Conservation (phyloP, 2,888 invertebrate genomes). For the Leptogaster cylindrica region DNA sequence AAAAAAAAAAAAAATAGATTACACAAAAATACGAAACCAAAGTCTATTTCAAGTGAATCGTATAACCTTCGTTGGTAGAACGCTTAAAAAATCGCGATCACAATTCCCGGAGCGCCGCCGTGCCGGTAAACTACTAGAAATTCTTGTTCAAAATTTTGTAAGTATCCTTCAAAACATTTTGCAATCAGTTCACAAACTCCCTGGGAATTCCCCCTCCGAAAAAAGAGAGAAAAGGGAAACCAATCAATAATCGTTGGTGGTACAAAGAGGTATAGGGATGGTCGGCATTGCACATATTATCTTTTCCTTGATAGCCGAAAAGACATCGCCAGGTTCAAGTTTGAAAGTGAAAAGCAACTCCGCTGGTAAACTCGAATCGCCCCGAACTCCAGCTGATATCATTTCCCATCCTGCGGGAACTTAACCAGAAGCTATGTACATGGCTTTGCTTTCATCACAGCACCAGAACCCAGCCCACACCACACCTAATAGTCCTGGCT, state of each 20-base stretch:
- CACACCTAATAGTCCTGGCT: constrained; percentile 25
- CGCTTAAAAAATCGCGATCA: constrained; percentile 23
- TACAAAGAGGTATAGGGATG: not conserved
- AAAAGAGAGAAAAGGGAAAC: too few relatives aligned
- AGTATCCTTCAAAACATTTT: constrained; percentile 11
- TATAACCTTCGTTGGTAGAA: too few relatives aligned
- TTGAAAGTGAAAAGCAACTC: constrained; percentile 35
- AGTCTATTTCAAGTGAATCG: too few relatives aligned
- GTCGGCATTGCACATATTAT: not conserved
- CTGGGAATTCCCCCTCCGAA: constrained; percentile 3
- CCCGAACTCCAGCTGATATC: constrained; percentile 30
- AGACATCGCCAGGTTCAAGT: constrained; percentile 34
- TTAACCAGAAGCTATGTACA: constrained; percentile 18
- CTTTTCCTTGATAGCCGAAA: constrained; percentile 6
- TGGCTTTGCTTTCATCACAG: constrained; percentile 31
- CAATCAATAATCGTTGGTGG: constrained; percentile 27
- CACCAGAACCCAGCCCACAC: constrained; percentile 11
- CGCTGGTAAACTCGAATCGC: constrained; percentile 22
- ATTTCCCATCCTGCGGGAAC: constrained; percentile 24
- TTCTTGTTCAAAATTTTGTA: constrained; percentile 22
- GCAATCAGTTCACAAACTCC: not conserved
- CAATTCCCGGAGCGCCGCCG: constrained; percentile 5
- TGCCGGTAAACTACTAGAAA: too few relatives aligned
- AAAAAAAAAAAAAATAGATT: too few relatives aligned
- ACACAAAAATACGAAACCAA: too few relatives aligned